Conservation (phyloP, 2,888 invertebrate genomes). For the Thalpophila matura region DNA sequence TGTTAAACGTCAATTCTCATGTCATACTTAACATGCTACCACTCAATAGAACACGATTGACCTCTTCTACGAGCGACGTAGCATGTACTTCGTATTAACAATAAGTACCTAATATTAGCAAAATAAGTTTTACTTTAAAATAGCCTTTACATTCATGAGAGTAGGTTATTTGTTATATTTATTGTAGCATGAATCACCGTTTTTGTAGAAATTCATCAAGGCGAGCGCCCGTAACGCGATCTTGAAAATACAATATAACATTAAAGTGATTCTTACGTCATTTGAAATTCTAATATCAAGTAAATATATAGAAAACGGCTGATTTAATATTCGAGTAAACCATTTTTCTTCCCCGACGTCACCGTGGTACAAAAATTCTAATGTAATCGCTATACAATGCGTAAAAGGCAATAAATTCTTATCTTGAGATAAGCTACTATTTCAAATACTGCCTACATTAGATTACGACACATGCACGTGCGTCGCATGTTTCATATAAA, state of each 20-base stretch:
- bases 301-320: slow-evolving; percentile 57
- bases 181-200: slow-evolving; percentile 33
- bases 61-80: slow-evolving; percentile 13
- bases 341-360: slow-evolving; percentile 61
- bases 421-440: slow-evolving; percentile 76
- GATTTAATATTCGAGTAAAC: slow-evolving; percentile 61
- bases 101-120: slow-evolving; percentile 2
- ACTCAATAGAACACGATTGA: slow-evolving; percentile 25
- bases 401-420: slow-evolving; percentile 72
- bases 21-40: slow-evolving; percentile 23
- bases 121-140: slow-evolving; percentile 3
- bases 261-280: slow-evolving; percentile 43
- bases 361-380: slow-evolving; percentile 64
- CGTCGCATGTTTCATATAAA: slow-evolving; percentile 29
- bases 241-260: slow-evolving; percentile 42
- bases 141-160: not conserved
- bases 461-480: slow-evolving; percentile 54
- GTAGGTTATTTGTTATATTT: not conserved
- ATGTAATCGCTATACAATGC: slow-evolving; percentile 68
- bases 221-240: not conserved
- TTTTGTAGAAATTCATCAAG: slow-evolving; percentile 24
- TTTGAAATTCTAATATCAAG: slow-evolving; percentile 58
- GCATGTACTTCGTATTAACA: not conserved
- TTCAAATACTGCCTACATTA: slow-evolving; percentile 57
- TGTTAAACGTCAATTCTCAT: slow-evolving; percentile 33